phyloP scores from a whole-genome alignment of 2,113 vertebrate genomes.

The Saguinus imperator region DNA sequence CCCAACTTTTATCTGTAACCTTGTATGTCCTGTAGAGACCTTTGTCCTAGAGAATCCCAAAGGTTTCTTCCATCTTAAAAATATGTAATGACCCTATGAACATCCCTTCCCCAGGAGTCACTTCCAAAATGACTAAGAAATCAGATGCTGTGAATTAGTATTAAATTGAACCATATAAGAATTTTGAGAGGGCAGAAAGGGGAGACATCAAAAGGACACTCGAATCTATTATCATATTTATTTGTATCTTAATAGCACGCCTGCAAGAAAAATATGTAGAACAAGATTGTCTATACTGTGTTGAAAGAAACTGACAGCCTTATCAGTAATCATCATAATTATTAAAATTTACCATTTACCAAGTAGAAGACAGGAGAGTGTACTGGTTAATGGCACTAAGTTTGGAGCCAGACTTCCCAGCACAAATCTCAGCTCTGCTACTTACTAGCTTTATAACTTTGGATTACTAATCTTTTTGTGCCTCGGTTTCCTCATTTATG shows the following conservation, averaged over 20 bases:
- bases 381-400: background rate
- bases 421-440: background rate
- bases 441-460: background rate
- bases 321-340: background rate
- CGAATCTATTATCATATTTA: slow-evolving; percentile 47
- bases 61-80: slow-evolving; percentile 14
- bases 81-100: background rate
- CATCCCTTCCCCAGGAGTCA: background rate
- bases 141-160: background rate
- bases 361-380: background rate
- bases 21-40: background rate
- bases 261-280: background rate
- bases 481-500: background rate
- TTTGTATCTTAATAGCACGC: slow-evolving; percentile 29
- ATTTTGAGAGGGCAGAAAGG: slow-evolving; percentile 42
- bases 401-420: background rate
- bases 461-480: background rate
- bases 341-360: background rate
- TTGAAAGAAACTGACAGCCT: background rate
- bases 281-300: background rate
- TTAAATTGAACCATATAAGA: background rate
- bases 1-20: background rate
- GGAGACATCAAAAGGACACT: background rate
- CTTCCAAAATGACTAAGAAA: slow-evolving; percentile 35
- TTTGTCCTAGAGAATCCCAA: background rate